Evolutionary conservation across 2,797 vertebrate species (phyloP).

Genomic region (Artibeus jamaicensis): DNA sequence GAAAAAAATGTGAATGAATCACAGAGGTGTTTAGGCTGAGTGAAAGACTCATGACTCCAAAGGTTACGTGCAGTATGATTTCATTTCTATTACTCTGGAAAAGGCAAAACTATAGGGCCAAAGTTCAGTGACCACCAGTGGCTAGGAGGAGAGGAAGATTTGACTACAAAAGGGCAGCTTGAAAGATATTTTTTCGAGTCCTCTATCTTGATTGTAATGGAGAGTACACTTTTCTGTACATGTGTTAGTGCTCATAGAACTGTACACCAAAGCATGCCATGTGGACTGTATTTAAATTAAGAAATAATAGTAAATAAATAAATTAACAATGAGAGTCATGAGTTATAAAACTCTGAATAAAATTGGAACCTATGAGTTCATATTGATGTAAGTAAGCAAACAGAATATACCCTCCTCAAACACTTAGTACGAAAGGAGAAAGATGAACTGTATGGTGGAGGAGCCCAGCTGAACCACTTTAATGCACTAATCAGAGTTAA

Average conservation of each 20-base stretch:
- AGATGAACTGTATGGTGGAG: neutral
- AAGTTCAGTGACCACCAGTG: neutral
- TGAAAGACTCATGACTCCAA: neutral
- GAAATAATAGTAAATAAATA: neutral
- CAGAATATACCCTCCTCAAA: neutral
- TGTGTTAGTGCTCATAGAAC: neutral
- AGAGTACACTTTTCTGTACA: rapidly evolving
- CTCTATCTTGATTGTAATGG: neutral
- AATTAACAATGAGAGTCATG: neutral
- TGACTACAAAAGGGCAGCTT: neutral
- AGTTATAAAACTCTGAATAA: neutral
- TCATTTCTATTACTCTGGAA: neutral
- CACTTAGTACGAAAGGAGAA: neutral
- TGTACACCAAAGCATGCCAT: neutral
- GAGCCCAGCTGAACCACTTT: neutral
- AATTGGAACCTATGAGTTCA: neutral
- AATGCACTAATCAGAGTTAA: neutral
- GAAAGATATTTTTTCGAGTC: neutral
- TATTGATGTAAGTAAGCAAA: neutral
- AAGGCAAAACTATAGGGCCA: neutral
- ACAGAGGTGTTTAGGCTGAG: neutral
- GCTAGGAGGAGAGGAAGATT: neutral
- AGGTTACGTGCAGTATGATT: neutral
- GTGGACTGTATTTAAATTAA: neutral
- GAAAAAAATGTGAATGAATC: neutral